Evolutionary conservation across 2,113 vertebrate genomes (phyloP), one percentile per base, ranked within the genome.

Genomic region (Coregonus clupeaformis): DNA sequence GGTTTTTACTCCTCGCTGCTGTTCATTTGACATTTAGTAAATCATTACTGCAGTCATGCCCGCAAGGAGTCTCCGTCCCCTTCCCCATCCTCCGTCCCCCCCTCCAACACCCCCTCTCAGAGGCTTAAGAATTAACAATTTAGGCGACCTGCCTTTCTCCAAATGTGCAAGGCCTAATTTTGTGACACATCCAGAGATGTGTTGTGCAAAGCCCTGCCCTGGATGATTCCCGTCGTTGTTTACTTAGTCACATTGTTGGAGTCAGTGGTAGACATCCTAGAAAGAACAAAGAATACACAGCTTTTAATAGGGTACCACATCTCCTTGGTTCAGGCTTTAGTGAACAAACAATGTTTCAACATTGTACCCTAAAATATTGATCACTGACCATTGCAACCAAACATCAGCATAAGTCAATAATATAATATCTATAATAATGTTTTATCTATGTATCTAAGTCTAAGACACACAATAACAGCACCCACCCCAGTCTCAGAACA

Each of bases 11-110:
- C 82, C 77, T 84, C 80, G 87, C 82, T 83, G 85, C 85, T 89
- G 88, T 88, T 88, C 89, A 89, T 89, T 88, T 92, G 91, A 92
- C 90, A 92, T 92, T 92, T 91, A 92, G 83, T 84, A 90, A 91
- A 91, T 91, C 85, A 90, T 90, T 91, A 91, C 81, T 87, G 83
- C 80, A 84, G 77, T 71, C 67, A 72, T 79, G 77, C 79, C 90
- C 83, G 68, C 14, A 5, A 73, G 86, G 70, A 69, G 80, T 47
- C 36, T 16, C 68, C 2, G 12, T 75, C 73, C 74, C 30, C 73
- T 59, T 67, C 68, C 68, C 49, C 65, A 59, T 73, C 77, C 78
- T 2, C 0, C 60, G 72, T 72, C 68, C 64, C 69, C 60, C 67
- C 62, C 75, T 77, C 77, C 79, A 14, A 14, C 49, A 14, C 57